Base-by-base conservation (phyloP, 1,140 invertebrate genomes). In the Zaprionus inermis region DNA sequence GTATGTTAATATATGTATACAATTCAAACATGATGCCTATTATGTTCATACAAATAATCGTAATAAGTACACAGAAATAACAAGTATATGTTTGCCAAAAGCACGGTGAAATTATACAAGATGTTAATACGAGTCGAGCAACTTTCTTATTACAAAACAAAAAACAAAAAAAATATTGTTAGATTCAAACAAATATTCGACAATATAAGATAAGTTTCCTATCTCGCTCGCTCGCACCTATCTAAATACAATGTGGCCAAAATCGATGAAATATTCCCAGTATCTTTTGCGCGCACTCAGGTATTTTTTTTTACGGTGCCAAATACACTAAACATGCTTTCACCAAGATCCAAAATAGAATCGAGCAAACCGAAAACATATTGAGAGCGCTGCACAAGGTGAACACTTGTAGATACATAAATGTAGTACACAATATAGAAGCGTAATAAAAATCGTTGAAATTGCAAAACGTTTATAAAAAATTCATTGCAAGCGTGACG, bases 391-490 rank as follows among this genome's bases (percentile, higher is more conserved):
- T 20, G 44, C 18, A 49, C 44, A 22, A 49, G 22, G 22, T 38
- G 22, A 11, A 49, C 18, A 49, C 18, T 3, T 49, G 44, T 49
- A 49, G 44, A 49, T 49, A 49, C 18, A 20, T 16, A 44, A 49
- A 49, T 10, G 44, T 49, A 49, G 44, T 49, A 49, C 44, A 49
- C 44, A 49, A 20, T 49, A 20, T 22, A 49, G 18, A 49, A 49
- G 69, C 63, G 79, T 69, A 81, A 72, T 81, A 78, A 82, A 79
- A 82, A 78, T 78, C 79, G 79, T 82, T 82, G 72, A 72, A 71
- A 82, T 78, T 78, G 71, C 67, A 74, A 38, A 85, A 70, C 75
- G 78, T 78, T 81, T 72, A 63, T 76, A 71, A 81, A 81, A 71
- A 78, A 34, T 38, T 24, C 54, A 32, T 12, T 44, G 12, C 38